Evolutionary conservation across 2,888 invertebrate genomes (phyloP).

Genomic region (Minunthozetes semirufus): DNA sequence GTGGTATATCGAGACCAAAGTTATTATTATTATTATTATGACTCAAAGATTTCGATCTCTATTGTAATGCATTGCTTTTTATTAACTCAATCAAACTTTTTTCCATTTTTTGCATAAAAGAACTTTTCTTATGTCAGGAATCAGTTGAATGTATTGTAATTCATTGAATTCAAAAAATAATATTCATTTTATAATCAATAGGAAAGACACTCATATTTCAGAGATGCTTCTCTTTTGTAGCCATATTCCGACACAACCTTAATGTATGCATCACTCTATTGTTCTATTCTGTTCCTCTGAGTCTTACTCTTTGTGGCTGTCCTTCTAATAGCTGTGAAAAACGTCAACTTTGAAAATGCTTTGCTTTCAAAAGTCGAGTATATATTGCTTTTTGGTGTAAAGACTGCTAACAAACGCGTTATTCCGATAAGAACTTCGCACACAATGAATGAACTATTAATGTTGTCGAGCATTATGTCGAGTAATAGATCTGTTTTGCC

Average conservation of each 20-base stretch:
- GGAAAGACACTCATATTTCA: constrained; percentile 15
- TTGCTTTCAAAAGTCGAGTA: constrained; percentile 7
- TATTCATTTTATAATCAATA: constrained; percentile 30
- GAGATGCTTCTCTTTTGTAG: constrained; percentile 1
- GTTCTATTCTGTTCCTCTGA: not conserved
- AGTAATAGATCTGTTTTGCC: not conserved
- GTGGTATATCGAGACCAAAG: not conserved
- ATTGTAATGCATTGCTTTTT: constrained; percentile 22
- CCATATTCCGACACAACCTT: constrained; percentile 2
- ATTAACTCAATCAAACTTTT: constrained; percentile 25
- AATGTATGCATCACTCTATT: constrained; percentile 6
- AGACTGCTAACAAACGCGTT: constrained; percentile 25
- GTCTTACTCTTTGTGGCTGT: constrained; percentile 6
- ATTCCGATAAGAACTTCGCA: constrained; percentile 4
- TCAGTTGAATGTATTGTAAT: not conserved
- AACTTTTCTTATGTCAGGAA: constrained; percentile 17
- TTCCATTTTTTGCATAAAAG: constrained; percentile 23
- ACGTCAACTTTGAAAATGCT: constrained; percentile 14
- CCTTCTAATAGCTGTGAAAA: constrained; percentile 9
- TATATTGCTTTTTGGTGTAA: constrained; percentile 19
- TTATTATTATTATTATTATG: constrained; percentile 22
- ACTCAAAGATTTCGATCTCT: constrained; percentile 25
- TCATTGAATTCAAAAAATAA: constrained; percentile 13
- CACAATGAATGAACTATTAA: constrained; percentile 21
- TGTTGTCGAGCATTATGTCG: constrained; percentile 11